Conservation (phyloP, 2,888 invertebrate species). For the Dynastes hyllus region DNA sequence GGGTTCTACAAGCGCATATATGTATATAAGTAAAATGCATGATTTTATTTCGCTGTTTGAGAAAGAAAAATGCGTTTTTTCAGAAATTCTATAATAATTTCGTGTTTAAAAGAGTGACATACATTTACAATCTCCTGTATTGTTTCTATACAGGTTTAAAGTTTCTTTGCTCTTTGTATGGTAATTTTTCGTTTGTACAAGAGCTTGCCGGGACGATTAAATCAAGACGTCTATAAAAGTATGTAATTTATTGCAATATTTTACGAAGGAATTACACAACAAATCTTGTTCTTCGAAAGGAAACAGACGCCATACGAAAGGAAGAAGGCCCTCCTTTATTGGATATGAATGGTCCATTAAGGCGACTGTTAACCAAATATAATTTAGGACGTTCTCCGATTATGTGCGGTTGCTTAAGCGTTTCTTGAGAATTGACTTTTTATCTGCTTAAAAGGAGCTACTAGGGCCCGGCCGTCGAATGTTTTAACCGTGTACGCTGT, state of each 20-base stretch:
- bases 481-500: constrained; percentile 17
- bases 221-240: too few species aligned
- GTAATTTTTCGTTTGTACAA: too few species aligned
- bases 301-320: neutral
- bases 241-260: neutral
- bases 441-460: constrained; percentile 28
- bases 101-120: too few species aligned
- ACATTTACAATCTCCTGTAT: too few species aligned
- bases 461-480: neutral
- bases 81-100: neutral
- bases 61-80: neutral
- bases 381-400: constrained; percentile 23
- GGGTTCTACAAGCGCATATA: neutral
- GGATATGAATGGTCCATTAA: constrained; percentile 21
- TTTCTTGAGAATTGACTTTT: constrained; percentile 39
- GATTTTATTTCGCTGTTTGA: constrained; percentile 15
- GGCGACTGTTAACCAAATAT: constrained; percentile 17
- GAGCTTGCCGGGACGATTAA: too few species aligned
- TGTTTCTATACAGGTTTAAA: too few species aligned
- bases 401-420: constrained; percentile 18
- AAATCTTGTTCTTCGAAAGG: neutral
- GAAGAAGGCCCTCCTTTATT: constrained; percentile 2
- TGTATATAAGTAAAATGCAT: constrained; percentile 4
- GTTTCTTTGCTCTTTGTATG: too few species aligned
- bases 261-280: neutral